Percentiles rank a stretch among this genome's conserved stretches.
Evolutionary conservation across 1,140 invertebrate genomes (phyloP).

Genomic region (Brachionus koreanus): DNA sequence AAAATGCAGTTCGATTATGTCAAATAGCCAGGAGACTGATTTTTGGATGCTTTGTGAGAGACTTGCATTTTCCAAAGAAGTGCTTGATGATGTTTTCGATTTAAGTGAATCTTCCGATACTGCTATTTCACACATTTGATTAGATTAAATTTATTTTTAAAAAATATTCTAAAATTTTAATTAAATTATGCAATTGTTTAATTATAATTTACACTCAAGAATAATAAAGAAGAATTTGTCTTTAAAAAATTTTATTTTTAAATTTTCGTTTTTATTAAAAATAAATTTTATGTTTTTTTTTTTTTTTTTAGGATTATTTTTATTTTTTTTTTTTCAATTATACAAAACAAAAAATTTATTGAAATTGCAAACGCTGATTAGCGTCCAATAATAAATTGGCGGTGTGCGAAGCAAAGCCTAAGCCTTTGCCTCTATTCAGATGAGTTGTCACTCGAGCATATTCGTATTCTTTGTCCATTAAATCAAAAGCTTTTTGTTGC

Average conservation of each 20-base stretch:
- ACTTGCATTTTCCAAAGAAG: neutral
- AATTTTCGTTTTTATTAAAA: neutral
- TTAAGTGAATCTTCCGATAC: neutral
- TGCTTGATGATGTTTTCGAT: neutral
- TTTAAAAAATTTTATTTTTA: neutral
- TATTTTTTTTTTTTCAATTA: neutral
- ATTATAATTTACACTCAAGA: neutral
- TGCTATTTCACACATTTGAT: neutral
- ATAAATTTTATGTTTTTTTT: too few relatives aligned
- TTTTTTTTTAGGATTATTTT: neutral
- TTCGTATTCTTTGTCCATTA: constrained; percentile 89
- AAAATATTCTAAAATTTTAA: too few relatives aligned
- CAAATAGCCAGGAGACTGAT: neutral
- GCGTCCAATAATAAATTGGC: constrained; percentile 1
- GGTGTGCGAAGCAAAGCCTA: constrained; percentile 24
- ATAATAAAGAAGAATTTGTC: neutral
- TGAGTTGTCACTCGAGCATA: constrained; percentile 85
- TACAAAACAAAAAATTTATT: neutral
- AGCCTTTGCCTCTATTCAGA: constrained; percentile 71
- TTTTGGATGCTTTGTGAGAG: neutral
- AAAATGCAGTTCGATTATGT: constrained; percentile 22
- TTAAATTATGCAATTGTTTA: neutral
- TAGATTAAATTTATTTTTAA: neutral
- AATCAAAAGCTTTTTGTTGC: constrained; percentile 68
- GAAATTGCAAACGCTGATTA: constrained; percentile 24